Evolutionary conservation across 2,797 vertebrate species (phyloP).

Genomic region (Tapera naevia): DNA sequence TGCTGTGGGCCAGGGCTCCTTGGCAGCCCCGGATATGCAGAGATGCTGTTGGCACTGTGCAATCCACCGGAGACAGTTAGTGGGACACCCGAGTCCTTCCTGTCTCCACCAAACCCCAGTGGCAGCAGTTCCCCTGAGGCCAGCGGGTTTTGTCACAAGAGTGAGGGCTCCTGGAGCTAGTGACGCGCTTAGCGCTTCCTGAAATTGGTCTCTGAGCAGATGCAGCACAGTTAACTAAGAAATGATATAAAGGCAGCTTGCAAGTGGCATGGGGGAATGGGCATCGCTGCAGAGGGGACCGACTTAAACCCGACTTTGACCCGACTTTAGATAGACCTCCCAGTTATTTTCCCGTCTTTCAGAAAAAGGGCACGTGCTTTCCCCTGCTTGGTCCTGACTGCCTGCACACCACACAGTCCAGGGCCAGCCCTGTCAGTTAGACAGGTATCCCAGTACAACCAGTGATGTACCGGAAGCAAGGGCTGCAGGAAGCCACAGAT

Average conservation of each 20-base stretch:
- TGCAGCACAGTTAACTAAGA: not conserved
- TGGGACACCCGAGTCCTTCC: not conserved
- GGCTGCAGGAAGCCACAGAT: not conserved
- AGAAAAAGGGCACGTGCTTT: not conserved
- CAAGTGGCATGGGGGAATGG: not conserved
- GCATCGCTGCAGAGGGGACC: not conserved
- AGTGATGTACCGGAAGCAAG: not conserved
- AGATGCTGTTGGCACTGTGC: not conserved
- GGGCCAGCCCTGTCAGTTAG: fast-evolving
- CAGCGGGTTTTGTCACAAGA: fast-evolving
- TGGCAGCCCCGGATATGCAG: not conserved
- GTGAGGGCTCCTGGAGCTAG: not conserved
- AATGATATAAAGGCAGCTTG: not conserved
- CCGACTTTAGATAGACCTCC: not conserved
- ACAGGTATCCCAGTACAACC: not conserved
- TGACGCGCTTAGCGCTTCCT: not conserved
- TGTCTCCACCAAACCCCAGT: not conserved
- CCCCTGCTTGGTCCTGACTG: not conserved
- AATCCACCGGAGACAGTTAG: fast-evolving
- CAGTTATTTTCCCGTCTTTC: not conserved
- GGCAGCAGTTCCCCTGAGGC: not conserved
- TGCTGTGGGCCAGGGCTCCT: not conserved
- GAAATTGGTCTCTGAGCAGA: not conserved
- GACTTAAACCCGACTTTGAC: too few species aligned
- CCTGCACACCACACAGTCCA: not conserved